Evolutionary conservation across 2,888 invertebrate species (phyloP), one percentile per base, ranked within the genome.

Genomic region (Microchrysa polita): DNA sequence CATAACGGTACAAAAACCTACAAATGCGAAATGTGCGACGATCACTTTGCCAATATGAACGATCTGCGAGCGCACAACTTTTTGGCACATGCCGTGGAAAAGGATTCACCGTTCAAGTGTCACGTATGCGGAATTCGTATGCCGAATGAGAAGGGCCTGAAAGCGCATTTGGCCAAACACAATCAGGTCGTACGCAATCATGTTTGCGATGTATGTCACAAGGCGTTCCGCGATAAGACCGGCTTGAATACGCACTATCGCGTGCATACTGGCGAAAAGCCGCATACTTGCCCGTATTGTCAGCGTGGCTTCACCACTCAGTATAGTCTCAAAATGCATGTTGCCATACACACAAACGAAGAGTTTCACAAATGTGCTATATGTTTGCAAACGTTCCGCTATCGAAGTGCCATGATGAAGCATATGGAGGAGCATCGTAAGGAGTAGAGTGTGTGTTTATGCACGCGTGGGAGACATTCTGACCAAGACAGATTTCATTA

Each of bases 281-380:
- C 69, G n/a, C 69, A 69, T 40, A 69, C 69, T 2, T 69, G 69
- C 34, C 55, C 55, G n/a, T 69, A 69, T 20, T 69, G 69, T 20
- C 40, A 40, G 12, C 55, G 69, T 1, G 57, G 69, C 18, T 69
- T 69, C 16, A 69, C 69, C 1, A 69, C 69, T 9, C 69, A 69
- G 55, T 69, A 69, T 42, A 69, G 69, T 52, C 57, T 69, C 20
- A 69, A 69, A 55, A 69, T 69, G 69, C 69, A 69, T 20, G 69
- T 69, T 40, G 69, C 69, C 57, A 69, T 69, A 9, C 69, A 69
- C 40, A 69, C 69, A 12, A 69, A 69, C 18, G 69, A 69, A 55
- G 69, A 69, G 20, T 69, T 69, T 20, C 69, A 69, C 14, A 69
- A 69, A 22, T 69, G 69, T 22, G 69, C 69, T 69, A 69, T 69